Percentiles rank a stretch among this genome's conserved stretches.
These are phyloP conservation scores for Drosophila pallidifrons DNA, from an alignment of 1,140 invertebrate genomes.

Conservation along the genomic window DNA sequence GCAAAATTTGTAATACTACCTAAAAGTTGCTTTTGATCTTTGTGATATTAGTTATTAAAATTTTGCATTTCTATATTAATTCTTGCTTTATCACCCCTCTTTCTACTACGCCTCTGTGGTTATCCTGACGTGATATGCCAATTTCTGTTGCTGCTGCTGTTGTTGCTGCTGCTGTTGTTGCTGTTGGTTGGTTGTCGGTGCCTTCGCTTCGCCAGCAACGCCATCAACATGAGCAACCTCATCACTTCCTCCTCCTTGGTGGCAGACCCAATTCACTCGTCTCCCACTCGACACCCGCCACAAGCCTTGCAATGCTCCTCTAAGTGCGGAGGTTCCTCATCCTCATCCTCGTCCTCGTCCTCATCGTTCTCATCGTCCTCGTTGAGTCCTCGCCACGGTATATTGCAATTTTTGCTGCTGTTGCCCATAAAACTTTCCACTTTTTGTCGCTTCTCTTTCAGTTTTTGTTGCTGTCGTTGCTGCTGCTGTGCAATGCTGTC, in stretches of 20 bases:
- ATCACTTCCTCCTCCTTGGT: conserved; percentile 18
- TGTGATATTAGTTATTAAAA: no score
- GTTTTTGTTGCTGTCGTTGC: conserved; percentile 28
- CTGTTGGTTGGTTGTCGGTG: conserved; percentile 29
- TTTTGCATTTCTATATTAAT: no score
- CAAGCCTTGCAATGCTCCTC: conserved; percentile 12
- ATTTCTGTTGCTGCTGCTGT: conserved; percentile 22
- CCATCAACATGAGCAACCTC: conserved; percentile 42
- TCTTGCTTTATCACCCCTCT: no score
- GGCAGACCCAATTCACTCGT: background rate
- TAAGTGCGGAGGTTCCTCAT: conserved; percentile 11
- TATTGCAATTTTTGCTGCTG: conserved; percentile 82
- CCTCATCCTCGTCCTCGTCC: background rate
- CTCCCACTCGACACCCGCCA: background rate
- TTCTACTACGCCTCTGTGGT: conserved; percentile 23
- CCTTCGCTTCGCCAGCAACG: conserved; percentile 26
- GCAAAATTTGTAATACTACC: no score
- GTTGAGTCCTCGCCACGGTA: conserved; percentile 47
- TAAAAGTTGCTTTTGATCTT: no score
- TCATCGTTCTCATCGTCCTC: no score
- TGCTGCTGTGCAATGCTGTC: conserved; percentile 51
- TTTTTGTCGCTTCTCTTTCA: conserved; percentile 66
- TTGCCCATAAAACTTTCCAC: conserved; percentile 81
- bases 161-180: conserved; percentile 18
- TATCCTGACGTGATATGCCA: conserved; percentile 13